Base-by-base conservation (phyloP, 1,140 invertebrate genomes). In the Cydia pomonella region DNA sequence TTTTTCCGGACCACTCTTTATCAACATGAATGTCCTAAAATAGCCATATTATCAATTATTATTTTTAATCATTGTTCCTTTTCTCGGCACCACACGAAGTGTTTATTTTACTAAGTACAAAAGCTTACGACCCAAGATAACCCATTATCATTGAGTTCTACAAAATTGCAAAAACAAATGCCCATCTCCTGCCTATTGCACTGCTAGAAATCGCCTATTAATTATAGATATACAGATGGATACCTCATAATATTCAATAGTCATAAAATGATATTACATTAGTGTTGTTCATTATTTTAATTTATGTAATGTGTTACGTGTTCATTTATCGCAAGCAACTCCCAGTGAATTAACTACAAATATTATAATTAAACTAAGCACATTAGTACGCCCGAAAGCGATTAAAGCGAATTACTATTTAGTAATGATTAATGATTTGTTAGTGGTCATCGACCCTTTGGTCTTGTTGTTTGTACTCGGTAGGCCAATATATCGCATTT, bases 361-460 rank as follows among this genome's bases (percentile, higher is more conserved):
- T 44, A 38, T 9, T 41, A 41, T 41, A 41, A 44, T 44, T 1
- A 16, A 44, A 12, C 16, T 29, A 29, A 66, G 0, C 25, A 29
- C 27, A 25, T 33, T 33, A 50, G n/a, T 50, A 23, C 6, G 63
- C 3, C 27, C 27, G 27, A 64, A 33, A 25, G 63, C 5, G 23
- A 64, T 64, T 38, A 69, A 38, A 33, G 23, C 64, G 0, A 38
- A 41, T 16, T 18, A 69, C 10, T 38, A 21, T 18, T 21, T 69
- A 33, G 1, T 72, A 47, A 47, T 47, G 9, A 47, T 72, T 72
- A 47, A 47, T 47, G 9, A 47, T 72, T 72, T 21, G 71, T 47
- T 50, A 27, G 18, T 72, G 41, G 64, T 69, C 64, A 33, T 38
- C 29, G 64, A 69, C 64, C n/a, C 64, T 38, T 41, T 69, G 64